Evolutionary conservation across 2,888 invertebrate genomes (phyloP).

Genomic region (Drosophila flavopinicola): DNA sequence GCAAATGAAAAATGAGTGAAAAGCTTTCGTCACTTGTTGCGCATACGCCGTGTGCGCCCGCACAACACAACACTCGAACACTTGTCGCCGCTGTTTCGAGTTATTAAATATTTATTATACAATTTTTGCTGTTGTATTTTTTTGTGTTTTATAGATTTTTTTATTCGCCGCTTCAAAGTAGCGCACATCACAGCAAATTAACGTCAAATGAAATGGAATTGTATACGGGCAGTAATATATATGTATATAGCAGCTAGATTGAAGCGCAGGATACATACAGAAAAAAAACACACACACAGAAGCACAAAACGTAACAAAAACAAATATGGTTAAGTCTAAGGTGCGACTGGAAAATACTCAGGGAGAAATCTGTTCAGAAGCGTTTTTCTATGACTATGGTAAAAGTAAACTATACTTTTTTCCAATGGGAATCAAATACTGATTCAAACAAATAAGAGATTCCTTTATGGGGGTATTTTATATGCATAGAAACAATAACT

Average conservation of each 20-base stretch:
- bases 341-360: constrained; percentile 9
- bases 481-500: no score
- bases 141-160: constrained; percentile 53
- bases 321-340: constrained; percentile 1
- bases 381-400: no score
- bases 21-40: constrained; percentile 75
- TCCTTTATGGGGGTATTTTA: no score
- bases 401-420: no score
- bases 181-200: constrained; percentile 57
- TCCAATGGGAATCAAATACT: no score
- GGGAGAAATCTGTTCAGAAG: not conserved
- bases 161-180: constrained; percentile 37
- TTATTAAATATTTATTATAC: constrained; percentile 62
- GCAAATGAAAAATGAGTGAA: constrained; percentile 50
- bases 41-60: constrained; percentile 69
- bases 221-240: constrained; percentile 17
- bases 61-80: constrained; percentile 6
- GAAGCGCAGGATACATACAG: constrained; percentile 22
- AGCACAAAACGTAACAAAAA: constrained; percentile 24
- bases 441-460: no score
- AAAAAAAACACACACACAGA: not conserved
- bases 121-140: constrained; percentile 21
- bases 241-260: constrained; percentile 20
- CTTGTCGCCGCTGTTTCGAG: constrained; percentile 12
- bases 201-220: constrained; percentile 65